phyloP scores from a whole-genome alignment of 2,113 vertebrate genomes.

The Sterna hirundo region DNA sequence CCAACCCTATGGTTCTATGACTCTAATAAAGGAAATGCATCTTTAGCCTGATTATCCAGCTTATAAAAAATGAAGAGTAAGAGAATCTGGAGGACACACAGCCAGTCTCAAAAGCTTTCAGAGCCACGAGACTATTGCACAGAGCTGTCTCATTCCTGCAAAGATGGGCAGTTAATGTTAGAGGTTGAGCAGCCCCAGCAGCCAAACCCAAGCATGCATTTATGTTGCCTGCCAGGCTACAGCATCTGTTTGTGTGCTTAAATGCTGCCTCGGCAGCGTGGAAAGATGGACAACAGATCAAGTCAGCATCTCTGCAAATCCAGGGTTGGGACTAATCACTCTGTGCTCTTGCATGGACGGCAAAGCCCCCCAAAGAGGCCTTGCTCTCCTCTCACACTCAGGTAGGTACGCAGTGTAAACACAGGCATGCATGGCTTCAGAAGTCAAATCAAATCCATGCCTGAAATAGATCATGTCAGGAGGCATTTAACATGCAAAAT shows the following conservation, averaged over 20 bases:
- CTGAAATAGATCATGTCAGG: background rate
- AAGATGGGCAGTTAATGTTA: fast-evolving
- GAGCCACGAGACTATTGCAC: background rate
- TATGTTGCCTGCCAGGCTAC: background rate
- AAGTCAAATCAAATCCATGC: background rate
- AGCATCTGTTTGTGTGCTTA: background rate
- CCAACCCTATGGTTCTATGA: too few relatives aligned
- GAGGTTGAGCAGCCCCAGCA: background rate
- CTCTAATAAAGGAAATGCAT: background rate
- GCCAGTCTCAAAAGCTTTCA: background rate
- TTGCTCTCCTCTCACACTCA: background rate
- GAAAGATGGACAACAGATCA: background rate
- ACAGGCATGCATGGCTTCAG: background rate
- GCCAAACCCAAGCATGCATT: background rate
- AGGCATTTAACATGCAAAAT: background rate
- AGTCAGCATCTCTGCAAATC: background rate
- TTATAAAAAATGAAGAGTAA: background rate
- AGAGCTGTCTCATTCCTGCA: background rate
- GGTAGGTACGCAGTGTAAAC: fast-evolving
- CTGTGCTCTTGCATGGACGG: background rate
- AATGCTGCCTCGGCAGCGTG: background rate
- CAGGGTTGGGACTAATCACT: background rate
- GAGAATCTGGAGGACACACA: background rate
- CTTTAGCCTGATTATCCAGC: background rate
- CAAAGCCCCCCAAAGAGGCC: background rate